phyloP scores from a whole-genome alignment of 2,797 vertebrate genomes.

The Gallinago solitaria region DNA sequence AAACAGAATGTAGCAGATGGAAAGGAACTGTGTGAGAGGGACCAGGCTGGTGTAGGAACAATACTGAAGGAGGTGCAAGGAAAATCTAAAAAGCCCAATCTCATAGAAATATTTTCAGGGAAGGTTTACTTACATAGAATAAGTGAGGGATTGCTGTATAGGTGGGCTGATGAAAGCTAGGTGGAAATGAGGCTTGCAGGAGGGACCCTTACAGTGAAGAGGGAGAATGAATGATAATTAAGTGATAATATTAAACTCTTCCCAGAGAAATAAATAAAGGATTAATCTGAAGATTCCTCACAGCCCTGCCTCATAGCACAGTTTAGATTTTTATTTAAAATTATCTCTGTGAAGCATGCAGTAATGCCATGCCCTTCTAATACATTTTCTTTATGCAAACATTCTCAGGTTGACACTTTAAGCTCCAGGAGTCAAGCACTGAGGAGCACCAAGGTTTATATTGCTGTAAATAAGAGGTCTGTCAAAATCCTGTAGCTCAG shows the following conservation, averaged over 20 bases:
- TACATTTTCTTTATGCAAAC: not conserved
- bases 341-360: not conserved
- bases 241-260: not conserved
- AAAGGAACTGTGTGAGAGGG: conserved; percentile 1
- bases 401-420: not conserved
- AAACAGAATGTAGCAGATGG: conserved; percentile 55
- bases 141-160: not conserved
- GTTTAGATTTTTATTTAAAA: conserved; percentile 15
- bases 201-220: not conserved
- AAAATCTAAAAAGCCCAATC: conserved; percentile 55
- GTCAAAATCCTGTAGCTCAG: not conserved
- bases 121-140: not conserved
- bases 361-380: not conserved
- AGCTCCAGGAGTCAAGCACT: not conserved
- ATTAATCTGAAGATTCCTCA: conserved; percentile 16
- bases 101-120: conserved; percentile 42
- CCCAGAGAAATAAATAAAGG: not conserved
- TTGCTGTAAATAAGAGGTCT: not conserved
- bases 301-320: not conserved
- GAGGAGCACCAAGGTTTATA: not conserved
- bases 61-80: conserved; percentile 46
- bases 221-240: not conserved
- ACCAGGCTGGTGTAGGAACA: conserved; percentile 36
- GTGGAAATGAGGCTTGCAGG: not conserved
- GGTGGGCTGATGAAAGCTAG: not conserved